Conservation (phyloP, 2,797 vertebrate genomes). For the Pipistrellus pipistrellus region DNA sequence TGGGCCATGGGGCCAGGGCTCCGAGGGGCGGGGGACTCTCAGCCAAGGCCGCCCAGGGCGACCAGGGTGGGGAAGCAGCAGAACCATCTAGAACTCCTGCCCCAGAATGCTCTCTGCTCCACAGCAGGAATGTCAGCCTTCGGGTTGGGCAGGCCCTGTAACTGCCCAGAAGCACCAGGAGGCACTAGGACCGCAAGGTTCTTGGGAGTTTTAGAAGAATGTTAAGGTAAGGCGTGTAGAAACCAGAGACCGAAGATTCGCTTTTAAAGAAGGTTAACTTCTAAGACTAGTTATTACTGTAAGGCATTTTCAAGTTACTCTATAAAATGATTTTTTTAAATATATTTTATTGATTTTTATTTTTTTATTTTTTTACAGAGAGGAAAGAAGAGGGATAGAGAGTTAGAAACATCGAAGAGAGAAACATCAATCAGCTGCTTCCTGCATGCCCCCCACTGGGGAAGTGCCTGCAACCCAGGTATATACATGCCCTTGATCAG, state of each 20-base stretch:
- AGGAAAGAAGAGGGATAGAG: background rate
- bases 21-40: background rate
- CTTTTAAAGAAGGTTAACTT: conserved; percentile 39
- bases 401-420: no score
- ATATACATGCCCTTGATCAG: no score
- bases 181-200: background rate
- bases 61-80: background rate
- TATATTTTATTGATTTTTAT: no score
- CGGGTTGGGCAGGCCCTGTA: background rate
- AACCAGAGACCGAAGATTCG: background rate
- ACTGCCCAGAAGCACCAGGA: background rate
- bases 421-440: no score
- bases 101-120: background rate
- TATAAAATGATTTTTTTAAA: background rate
- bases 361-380: background rate
- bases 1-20: background rate
- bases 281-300: background rate
- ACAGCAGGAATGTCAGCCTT: background rate
- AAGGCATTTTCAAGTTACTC: conserved; percentile 28
- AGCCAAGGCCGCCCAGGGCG: background rate
- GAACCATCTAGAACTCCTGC: background rate
- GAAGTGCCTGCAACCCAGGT: no score
- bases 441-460: no score
- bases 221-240: background rate
- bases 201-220: background rate